A percentile compares a stretch with the other conserved stretches of the same genome.
Evolutionary conservation across 2,888 invertebrate genomes (phyloP).

Genomic region (Eupithecia pulchellata): DNA sequence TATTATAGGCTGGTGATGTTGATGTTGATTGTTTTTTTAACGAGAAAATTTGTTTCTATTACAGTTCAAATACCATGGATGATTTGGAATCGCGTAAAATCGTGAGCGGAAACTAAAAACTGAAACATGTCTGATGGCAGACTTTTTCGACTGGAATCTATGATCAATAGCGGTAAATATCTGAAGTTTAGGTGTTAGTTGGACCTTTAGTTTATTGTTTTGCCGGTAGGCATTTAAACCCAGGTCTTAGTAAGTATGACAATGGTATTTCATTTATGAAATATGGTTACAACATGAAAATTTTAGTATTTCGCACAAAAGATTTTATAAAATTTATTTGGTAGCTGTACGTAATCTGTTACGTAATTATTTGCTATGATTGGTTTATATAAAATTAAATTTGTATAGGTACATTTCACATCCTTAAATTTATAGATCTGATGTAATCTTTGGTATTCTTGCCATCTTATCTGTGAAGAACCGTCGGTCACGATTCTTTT

Average conservation of each 20-base stretch:
- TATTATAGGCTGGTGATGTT: no score
- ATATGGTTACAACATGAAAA: neutral
- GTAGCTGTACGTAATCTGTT: neutral
- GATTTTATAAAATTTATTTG: neutral
- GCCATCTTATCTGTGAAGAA: neutral
- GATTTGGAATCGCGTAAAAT: slow-evolving; percentile 82
- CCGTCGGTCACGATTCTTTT: neutral
- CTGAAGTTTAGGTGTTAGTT: neutral
- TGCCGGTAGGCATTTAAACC: neutral
- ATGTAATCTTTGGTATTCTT: neutral
- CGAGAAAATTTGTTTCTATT: slow-evolving; percentile 27
- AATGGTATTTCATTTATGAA: neutral
- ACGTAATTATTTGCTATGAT: neutral
- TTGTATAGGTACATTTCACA: neutral
- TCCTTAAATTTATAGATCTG: slow-evolving; percentile 6
- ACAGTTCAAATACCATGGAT: slow-evolving; percentile 81
- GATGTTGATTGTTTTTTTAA: no score
- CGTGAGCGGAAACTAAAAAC: slow-evolving; percentile 79
- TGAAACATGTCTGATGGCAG: neutral
- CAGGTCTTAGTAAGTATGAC: neutral
- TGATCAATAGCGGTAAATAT: slow-evolving; percentile 22
- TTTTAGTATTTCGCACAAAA: slow-evolving; percentile 5
- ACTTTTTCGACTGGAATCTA: slow-evolving; percentile 16
- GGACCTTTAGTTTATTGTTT: neutral
- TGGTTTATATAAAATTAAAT: neutral